A percentile compares a stretch with the other conserved stretches of the same genome.
Evolutionary conservation across 2,113 vertebrate genomes (phyloP).

Genomic region (Mirounga angustirostris): DNA sequence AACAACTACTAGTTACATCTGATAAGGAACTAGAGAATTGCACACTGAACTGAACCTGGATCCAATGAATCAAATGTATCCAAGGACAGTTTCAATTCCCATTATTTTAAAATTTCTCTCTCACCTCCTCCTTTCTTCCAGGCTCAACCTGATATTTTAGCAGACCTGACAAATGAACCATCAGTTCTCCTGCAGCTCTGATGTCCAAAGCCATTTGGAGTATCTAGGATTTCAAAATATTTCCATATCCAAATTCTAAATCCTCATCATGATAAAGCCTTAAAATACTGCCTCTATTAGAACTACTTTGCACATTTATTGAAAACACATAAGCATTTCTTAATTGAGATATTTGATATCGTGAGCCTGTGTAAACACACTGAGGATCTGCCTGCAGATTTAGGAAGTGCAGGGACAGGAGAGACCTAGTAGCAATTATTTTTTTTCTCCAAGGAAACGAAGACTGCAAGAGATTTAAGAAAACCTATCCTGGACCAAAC

Average conservation of each 20-base stretch:
- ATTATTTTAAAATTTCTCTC: conserved; percentile 50
- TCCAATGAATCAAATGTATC: neutral
- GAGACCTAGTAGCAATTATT: neutral
- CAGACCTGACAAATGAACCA: neutral
- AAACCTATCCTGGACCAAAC: neutral
- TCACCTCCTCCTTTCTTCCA: neutral
- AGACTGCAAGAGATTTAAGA: neutral
- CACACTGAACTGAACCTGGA: conserved; percentile 12
- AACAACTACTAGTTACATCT: conserved; percentile 45
- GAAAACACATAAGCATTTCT: conserved; percentile 31
- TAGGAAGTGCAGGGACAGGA: neutral
- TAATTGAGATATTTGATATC: neutral
- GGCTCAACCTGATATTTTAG: neutral
- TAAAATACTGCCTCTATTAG: conserved; percentile 7
- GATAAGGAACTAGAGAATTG: neutral
- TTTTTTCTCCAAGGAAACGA: neutral
- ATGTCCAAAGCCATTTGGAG: neutral
- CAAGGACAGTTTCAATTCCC: neutral
- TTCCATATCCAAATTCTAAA: conserved; percentile 49
- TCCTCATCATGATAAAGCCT: neutral
- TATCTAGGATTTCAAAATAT: conserved; percentile 52
- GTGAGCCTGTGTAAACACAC: neutral
- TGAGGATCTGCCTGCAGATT: neutral
- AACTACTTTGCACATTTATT: neutral
- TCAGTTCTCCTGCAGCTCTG: neutral